Base-by-base conservation (phyloP, 2,888 invertebrate species). In the Scaptomyza reducta region DNA sequence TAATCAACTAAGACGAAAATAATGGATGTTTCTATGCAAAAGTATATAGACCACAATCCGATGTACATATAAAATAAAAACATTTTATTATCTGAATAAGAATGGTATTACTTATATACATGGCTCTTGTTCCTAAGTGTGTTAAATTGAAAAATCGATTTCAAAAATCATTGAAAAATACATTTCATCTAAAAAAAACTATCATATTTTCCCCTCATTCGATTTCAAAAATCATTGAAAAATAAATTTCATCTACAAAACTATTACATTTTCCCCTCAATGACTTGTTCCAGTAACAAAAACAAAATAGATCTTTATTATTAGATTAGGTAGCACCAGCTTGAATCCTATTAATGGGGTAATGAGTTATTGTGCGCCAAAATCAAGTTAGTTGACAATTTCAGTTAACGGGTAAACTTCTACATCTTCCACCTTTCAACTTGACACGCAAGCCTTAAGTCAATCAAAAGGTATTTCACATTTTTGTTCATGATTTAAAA, bases 401-500 rank as follows among this genome's bases (percentile, higher is more conserved):
- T 47, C 18, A 44, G 41, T 58, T 56, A 57, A 57, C 27, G 60
- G 41, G 42, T 9, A 16, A 29, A 29, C 29, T 25, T 53, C 1
- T 54, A 62, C 18, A 46, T 53, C 38, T 54, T 54, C 45, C 63
- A 62, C 44, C 59, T 45, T 31, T 46, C 49, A 33, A 29, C 27
- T 45, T 31, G 53, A 55, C 81, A 82, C 86, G 81, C 81, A 56
- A 79, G 9, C 41, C 27, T 27, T 27, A 27, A 33, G 64, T 55
- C 75, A 75, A 86, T 82, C 80, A 76, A 71, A 85, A 46, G 60
- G 68, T 64, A 72, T 62, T 66, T 60, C 25, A 31, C 69, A 64
- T 31, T 62, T 41, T 42, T 35, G 38, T 35, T 59, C 33, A 33
- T 59, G 61, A 33, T 18, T 18, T 51, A 55, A 18, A 76, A 73